Evolutionary conservation across 1,140 invertebrate genomes (phyloP), one percentile per base, ranked within the genome.

Genomic region (Scaptodrosophila lebanonensis): DNA sequence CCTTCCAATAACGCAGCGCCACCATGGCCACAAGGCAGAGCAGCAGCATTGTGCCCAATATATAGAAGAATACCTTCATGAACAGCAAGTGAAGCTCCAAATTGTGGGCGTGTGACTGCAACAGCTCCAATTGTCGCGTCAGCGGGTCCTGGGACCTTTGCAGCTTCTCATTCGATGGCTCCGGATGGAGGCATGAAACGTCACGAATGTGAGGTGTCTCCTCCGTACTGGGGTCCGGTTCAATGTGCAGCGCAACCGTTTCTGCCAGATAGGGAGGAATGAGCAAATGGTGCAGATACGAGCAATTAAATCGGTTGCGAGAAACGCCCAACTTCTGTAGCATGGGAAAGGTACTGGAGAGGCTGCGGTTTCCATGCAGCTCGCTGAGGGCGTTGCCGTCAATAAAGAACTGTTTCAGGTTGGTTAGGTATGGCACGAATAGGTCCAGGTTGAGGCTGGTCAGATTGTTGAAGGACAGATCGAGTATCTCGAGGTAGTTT

Each of bases 381-480:
- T 87, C 85, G 1, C 16, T 56, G 3, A 87, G 38, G 6, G 53
- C 51, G 38, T 87, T 87, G 9, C 82, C 85, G 32, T 86, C 85
- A 5, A 86, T 58, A 15, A 64, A 65, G 18, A 87, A 82, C 47
- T 79, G 60, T 22, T 67, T 63, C 0, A 87, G 30, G n/a, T 84
- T 85, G 2, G 36, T 48, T 22, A 86, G 15, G 29, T 86, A 84
- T 7, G 85, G 85, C 42, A 85, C 70, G 53, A 87, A 87, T 4
- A 87, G 44, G 36, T 87, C 76, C 63, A 87, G 43, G 63, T 87
- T 86, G 12, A 87, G 63, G 13, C 35, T 48, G 22, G 63, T 83
- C 17, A 87, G 39, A 40, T 87, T 87, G 50, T 87, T 87, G 32
- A 76, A 86, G 0, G 85, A 76, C 25, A 87, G 36, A 15, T 87